phyloP scores from a whole-genome alignment of 2,113 vertebrate species.

The Tychaedon coryphoeus region DNA sequence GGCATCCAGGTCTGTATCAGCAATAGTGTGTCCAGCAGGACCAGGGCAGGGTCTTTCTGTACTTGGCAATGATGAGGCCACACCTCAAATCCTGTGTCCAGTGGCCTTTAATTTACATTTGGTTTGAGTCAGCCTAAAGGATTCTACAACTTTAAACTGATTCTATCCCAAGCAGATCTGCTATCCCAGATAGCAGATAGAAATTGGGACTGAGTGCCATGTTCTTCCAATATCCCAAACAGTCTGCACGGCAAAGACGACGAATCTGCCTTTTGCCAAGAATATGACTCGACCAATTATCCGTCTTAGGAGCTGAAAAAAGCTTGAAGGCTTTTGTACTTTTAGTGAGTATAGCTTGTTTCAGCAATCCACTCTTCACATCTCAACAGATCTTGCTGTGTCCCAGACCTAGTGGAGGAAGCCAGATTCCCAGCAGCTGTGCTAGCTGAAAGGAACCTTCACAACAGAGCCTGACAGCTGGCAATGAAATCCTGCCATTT shows the following conservation, averaged over 20 bases:
- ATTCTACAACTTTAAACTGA: not conserved
- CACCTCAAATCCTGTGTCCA: rapidly evolving
- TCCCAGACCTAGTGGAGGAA: not conserved
- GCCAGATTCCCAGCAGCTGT: not conserved
- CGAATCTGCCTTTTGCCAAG: not conserved
- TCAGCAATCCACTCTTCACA: not conserved
- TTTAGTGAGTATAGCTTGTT: not conserved
- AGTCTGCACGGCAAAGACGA: not conserved
- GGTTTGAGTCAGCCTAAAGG: not conserved
- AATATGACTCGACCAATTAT: not conserved
- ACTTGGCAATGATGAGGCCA: not conserved
- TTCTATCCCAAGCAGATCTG: not conserved
- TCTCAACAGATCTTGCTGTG: not conserved
- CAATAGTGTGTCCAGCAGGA: not conserved
- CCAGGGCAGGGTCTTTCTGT: not conserved
- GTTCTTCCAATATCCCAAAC: not conserved
- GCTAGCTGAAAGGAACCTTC: not conserved
- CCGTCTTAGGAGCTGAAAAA: not conserved
- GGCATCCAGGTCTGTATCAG: not conserved
- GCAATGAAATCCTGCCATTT: not conserved
- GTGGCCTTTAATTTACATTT: not conserved
- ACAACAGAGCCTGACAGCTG: not conserved
- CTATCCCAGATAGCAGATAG: too few relatives aligned
- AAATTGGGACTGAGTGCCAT: not conserved
- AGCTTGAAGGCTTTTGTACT: rapidly evolving